Evolutionary conservation across 2,113 vertebrate species (phyloP).

Genomic region (Ellobius talpinus): DNA sequence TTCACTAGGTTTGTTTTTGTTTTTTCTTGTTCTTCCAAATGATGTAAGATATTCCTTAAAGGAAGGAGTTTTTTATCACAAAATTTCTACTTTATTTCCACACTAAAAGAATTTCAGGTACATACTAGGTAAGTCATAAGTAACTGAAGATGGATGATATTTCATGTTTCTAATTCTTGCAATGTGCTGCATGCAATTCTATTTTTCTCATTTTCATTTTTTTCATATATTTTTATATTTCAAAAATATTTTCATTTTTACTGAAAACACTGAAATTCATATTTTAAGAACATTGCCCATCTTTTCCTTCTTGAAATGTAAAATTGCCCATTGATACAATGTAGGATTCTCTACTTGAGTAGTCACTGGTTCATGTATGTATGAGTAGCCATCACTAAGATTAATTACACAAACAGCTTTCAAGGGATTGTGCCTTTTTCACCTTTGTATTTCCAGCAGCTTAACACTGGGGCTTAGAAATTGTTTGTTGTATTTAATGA

Average conservation of each 20-base stretch:
- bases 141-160: not conserved
- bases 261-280: not conserved
- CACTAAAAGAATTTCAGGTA: not conserved
- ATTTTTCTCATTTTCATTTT: not conserved
- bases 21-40: not conserved
- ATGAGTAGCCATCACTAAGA: not conserved
- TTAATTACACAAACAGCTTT: constrained; percentile 3
- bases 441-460: not conserved
- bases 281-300: constrained; percentile 34
- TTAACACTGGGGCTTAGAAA: not conserved
- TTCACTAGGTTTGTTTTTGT: not conserved
- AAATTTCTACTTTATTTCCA: not conserved
- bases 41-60: not conserved
- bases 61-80: not conserved
- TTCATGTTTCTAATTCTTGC: not conserved
- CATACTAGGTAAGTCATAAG: not conserved
- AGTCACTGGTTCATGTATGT: not conserved
- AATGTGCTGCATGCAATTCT: not conserved
- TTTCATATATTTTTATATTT: too few species aligned
- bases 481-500: constrained; percentile 47
- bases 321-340: not conserved
- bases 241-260: not conserved
- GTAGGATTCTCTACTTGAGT: constrained; percentile 24
- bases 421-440: not conserved
- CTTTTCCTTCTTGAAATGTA: not conserved